Evolutionary conservation across 2,113 vertebrate species (phyloP).

Genomic region (Oxyruncus cristatus): DNA sequence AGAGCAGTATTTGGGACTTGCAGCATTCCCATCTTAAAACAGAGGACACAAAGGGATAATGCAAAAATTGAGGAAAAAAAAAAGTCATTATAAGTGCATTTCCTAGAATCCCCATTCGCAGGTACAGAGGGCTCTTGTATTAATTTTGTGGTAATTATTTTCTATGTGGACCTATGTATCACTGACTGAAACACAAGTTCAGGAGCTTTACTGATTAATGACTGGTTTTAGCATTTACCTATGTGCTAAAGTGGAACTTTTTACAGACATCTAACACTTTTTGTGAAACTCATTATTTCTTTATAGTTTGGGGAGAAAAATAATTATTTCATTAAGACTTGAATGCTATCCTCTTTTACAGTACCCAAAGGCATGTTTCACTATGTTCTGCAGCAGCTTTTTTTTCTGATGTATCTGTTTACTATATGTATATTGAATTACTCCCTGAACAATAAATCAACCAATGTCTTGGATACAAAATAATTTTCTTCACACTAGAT

Average conservation of each 20-base stretch:
- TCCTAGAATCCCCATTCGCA: background rate
- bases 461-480: conserved; percentile 19
- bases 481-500: background rate
- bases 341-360: background rate
- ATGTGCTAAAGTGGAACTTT: background rate
- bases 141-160: background rate
- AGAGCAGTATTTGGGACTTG: background rate
- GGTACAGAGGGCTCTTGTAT: background rate
- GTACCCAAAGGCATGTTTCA: conserved; percentile 1
- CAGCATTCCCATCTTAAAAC: background rate
- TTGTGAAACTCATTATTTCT: background rate
- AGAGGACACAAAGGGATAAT: background rate
- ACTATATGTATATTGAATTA: conserved; percentile 13
- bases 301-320: background rate
- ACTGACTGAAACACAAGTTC: background rate
- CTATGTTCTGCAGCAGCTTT: background rate
- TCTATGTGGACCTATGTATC: background rate
- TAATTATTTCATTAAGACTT: conserved; percentile 42
- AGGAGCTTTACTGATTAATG: background rate
- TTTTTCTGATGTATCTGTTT: conserved; percentile 25
- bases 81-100: background rate
- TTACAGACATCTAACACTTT: background rate
- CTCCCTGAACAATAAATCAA: conserved; percentile 19
- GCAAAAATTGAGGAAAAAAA: background rate
- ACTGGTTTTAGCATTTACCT: background rate